A percentile compares a stretch with the other conserved stretches of the same genome.
phyloP scores from a whole-genome alignment of 2,888 invertebrate species.

The Pachydiplax longipennis region DNA sequence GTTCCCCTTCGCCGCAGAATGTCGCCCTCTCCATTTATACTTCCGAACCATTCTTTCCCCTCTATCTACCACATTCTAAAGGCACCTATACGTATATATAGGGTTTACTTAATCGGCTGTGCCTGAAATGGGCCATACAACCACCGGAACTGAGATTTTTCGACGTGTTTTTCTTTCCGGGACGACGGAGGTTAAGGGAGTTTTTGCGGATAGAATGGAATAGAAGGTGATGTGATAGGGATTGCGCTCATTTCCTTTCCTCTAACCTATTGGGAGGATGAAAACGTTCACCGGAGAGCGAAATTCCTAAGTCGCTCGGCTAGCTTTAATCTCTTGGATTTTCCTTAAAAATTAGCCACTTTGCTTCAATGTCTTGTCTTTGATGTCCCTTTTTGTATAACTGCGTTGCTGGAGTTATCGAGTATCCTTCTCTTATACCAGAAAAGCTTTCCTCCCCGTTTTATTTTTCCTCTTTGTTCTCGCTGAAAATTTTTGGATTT shows the following conservation, averaged over 20 bases:
- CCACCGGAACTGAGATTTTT: not conserved
- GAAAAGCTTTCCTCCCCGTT: no score
- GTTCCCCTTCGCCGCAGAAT: not conserved
- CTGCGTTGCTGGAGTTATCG: not conserved
- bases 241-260: not conserved
- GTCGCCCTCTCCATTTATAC: slow-evolving; percentile 5
- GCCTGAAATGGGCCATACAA: slow-evolving; percentile 31
- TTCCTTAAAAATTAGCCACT: not conserved
- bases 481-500: no score
- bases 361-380: no score
- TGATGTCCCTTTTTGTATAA: not conserved
- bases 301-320: not conserved
- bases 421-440: no score
- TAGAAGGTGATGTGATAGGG: not conserved
- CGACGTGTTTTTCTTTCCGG: not conserved
- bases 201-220: not conserved
- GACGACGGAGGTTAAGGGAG: not conserved
- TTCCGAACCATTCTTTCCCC: not conserved
- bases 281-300: not conserved
- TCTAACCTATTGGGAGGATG: not conserved
- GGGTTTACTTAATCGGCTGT: slow-evolving; percentile 12
- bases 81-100: not conserved
- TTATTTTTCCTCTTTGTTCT: no score
- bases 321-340: not conserved
- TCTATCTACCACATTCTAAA: not conserved